Evolutionary conservation across 2,888 invertebrate genomes (phyloP), one percentile per base, ranked within the genome.

Genomic region (Spodoptera exigua): DNA sequence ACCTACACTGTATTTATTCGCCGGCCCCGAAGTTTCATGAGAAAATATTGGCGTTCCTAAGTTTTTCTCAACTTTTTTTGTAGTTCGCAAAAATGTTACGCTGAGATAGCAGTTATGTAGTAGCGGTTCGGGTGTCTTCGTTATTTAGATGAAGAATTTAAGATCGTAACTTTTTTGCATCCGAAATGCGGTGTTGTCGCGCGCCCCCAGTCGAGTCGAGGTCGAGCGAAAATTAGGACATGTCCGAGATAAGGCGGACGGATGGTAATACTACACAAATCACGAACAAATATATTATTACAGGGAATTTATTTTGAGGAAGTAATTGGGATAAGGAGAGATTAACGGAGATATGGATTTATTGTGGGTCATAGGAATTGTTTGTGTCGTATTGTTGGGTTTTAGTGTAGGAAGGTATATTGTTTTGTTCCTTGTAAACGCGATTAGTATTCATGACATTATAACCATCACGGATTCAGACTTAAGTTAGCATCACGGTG

Each of bases 1-100:
- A 89, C 89, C 90, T 90, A 90, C 87, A 57, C 68, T 72, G 71
- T 70, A 70, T 75, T 46, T 74, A 77, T 71, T 45, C 35, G n/a
- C 12, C 12, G 49, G 32, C n/a, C 62, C 48, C 49, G 48, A 62
- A 71, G 44, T 66, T 76, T 41, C 40, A 51, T 35, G 35, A 51
- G 49, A 51, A 65, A 72, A 62, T 40, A n/a, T 52, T 41, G 37
- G 46, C 34, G 17, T 46, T 27, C 27, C 27, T 27, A 56, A 56
- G 46, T 58, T 52, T 68, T 55, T 52, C 34, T 21, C 32, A 53
- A 73, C 60, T 60, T 58, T 55, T 66, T 70, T 53, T 16, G 7
- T 18, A 39, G 57, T 37, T 49, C 17, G 37, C 13, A 53, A 59
- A 49, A 59, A 46, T 51, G 39, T 53, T 56, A 60, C 21, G 54